phyloP scores from a whole-genome alignment of 2,113 vertebrate species.

The Pluvianellus socialis region DNA sequence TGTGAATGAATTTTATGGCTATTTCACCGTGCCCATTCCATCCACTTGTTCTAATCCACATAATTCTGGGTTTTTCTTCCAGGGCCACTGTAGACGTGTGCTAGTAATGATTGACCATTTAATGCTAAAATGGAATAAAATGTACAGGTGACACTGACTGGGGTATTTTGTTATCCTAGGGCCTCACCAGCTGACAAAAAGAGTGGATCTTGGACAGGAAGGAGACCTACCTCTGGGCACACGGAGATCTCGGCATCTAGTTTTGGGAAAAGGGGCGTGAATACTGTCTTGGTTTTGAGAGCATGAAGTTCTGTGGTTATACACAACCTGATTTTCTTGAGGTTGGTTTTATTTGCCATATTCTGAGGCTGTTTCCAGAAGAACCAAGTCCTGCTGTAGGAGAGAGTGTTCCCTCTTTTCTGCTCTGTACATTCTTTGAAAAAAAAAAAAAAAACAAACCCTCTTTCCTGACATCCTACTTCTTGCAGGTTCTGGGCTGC shows the following conservation, averaged over 20 bases:
- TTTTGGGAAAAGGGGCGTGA: background rate
- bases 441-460: too few species aligned
- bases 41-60: background rate
- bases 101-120: background rate
- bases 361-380: background rate
- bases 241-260: rapidly evolving
- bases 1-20: background rate
- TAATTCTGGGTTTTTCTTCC: background rate
- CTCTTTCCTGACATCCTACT: background rate
- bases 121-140: background rate
- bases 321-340: background rate
- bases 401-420: background rate
- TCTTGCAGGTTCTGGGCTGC: background rate
- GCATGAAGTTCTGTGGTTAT: background rate
- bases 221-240: background rate
- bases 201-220: background rate
- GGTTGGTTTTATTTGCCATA: background rate
- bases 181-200: background rate
- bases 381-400: background rate
- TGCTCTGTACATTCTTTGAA: background rate
- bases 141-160: background rate
- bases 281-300: background rate
- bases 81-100: background rate
- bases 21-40: background rate
- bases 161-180: background rate